phyloP scores from a whole-genome alignment of 2,797 vertebrate genomes.

The Tokudaia tokunoshimensis region DNA sequence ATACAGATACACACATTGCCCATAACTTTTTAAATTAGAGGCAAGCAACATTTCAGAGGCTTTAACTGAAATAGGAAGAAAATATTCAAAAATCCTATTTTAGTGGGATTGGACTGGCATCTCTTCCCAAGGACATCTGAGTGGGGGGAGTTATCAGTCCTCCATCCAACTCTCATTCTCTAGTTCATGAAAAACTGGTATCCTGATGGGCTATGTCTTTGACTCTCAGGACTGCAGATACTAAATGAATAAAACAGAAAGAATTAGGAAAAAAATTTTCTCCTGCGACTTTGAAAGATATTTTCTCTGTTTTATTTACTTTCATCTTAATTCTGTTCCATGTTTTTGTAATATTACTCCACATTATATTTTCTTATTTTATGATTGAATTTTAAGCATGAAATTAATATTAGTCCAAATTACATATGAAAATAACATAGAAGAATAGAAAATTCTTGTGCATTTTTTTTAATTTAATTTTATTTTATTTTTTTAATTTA shows the following conservation, averaged over 20 bases:
- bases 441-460: not conserved
- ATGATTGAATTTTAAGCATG: not conserved
- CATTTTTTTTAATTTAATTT: no score
- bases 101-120: constrained; percentile 28
- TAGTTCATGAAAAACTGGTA: constrained; percentile 53
- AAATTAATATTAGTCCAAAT: not conserved
- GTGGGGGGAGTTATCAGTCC: not conserved
- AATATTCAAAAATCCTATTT: not conserved
- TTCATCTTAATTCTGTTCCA: not conserved
- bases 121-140: constrained; percentile 46
- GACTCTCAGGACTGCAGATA: constrained; percentile 25
- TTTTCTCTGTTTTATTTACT: not conserved
- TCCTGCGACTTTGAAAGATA: not conserved
- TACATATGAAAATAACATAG: not conserved
- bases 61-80: not conserved
- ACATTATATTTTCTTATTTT: not conserved
- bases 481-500: no score
- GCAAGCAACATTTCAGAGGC: not conserved
- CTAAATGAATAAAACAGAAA: constrained; percentile 58
- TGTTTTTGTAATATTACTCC: not conserved
- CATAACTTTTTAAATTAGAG: not conserved
- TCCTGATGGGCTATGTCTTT: constrained; percentile 39
- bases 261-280: not conserved
- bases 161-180: constrained; percentile 42
- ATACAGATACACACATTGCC: not conserved